Percentiles rank a stretch among this genome's conserved stretches.
phyloP scores from a whole-genome alignment of 2,888 invertebrate genomes.

The Drosophila merina region DNA sequence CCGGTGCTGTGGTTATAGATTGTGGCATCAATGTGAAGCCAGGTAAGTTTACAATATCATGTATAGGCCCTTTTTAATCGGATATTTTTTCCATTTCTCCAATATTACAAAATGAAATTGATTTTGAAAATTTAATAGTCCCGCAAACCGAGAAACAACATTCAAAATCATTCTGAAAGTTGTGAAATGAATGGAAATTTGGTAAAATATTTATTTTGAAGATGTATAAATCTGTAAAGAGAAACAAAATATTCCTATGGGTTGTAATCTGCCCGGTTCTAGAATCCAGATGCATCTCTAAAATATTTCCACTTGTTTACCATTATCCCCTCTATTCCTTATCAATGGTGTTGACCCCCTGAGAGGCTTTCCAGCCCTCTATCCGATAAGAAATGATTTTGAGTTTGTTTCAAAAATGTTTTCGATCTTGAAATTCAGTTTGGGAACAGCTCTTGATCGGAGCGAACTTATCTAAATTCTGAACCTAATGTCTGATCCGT shows the following conservation, averaged over 20 bases:
- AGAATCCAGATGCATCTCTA: background rate
- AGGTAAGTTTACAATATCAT: conserved; percentile 85
- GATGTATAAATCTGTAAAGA: too few relatives aligned
- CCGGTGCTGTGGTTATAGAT: conserved; percentile 98
- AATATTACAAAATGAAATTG: too few relatives aligned
- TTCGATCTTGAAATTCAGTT: conserved; percentile 9
- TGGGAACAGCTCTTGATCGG: conserved; percentile 6
- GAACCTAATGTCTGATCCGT: background rate
- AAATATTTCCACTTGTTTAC: conserved; percentile 24
- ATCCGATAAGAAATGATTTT: conserved; percentile 26
- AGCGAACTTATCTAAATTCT: background rate
- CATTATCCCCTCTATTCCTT: conserved; percentile 6
- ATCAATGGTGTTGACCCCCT: conserved; percentile 35
- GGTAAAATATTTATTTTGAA: too few relatives aligned
- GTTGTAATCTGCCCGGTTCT: background rate
- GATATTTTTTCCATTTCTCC: too few relatives aligned
- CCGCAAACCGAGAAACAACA: too few relatives aligned
- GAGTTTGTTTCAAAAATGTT: conserved; percentile 18
- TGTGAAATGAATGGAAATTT: too few relatives aligned
- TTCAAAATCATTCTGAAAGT: too few relatives aligned
- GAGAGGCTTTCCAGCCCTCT: conserved; percentile 4
- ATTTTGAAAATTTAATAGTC: too few relatives aligned
- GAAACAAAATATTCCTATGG: too few relatives aligned
- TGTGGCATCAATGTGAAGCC: conserved; percentile 97
- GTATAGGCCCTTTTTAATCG: background rate